Percentiles rank a stretch among this genome's conserved stretches.
phyloP scores from a whole-genome alignment of 2,113 vertebrate genomes.

The Nestor notabilis region DNA sequence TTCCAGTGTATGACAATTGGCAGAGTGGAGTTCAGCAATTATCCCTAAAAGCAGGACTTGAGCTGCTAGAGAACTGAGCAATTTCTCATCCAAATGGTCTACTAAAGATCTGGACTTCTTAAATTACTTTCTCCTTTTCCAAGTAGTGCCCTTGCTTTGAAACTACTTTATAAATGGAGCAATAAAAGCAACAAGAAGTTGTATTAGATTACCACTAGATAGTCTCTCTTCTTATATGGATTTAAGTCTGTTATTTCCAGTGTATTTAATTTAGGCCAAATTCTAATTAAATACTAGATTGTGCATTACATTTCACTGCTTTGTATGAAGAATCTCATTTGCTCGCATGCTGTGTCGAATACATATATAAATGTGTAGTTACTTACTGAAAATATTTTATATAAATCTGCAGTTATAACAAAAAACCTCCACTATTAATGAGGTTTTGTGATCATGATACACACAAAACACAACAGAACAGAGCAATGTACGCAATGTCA shows the following conservation, averaged over 20 bases:
- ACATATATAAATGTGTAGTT: background rate
- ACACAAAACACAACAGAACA: background rate
- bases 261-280: background rate
- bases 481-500: background rate
- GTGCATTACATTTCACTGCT: background rate
- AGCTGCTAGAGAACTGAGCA: background rate
- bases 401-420: background rate
- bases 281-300: background rate
- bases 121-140: conserved; percentile 42
- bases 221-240: background rate
- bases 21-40: background rate
- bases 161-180: background rate
- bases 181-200: conserved; percentile 13
- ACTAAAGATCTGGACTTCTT: conserved; percentile 6
- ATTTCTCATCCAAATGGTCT: background rate
- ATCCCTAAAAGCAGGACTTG: background rate
- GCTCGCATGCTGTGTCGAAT: background rate
- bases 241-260: background rate
- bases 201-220: conserved; percentile 16
- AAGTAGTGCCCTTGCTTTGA: background rate
- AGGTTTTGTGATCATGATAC: background rate
- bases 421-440: background rate
- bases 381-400: background rate
- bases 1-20: background rate
- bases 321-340: background rate